phyloP scores from a whole-genome alignment of 2,113 vertebrate species.

The Bolborhynchus lineola region DNA sequence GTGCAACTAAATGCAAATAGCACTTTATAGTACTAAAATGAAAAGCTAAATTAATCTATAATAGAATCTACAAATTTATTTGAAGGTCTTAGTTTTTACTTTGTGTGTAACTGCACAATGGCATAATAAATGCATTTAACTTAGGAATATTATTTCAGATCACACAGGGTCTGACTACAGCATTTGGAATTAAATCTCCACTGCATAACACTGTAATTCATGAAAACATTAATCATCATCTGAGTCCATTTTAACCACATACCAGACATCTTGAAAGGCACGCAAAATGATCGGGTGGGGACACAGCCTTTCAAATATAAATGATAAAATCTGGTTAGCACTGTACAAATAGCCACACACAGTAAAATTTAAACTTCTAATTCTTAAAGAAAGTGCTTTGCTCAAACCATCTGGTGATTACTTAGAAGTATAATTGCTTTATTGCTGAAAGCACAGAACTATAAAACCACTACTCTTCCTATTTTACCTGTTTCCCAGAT shows the following conservation, averaged over 20 bases:
- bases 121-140: neutral
- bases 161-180: neutral
- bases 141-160: neutral
- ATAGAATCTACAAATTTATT: neutral
- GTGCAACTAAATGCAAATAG: neutral
- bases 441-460: neutral
- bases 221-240: neutral
- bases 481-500: neutral
- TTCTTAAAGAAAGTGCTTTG: neutral
- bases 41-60: neutral
- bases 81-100: neutral
- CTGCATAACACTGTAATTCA: neutral
- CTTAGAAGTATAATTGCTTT: neutral
- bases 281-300: neutral
- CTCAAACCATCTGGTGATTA: neutral
- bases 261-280: neutral
- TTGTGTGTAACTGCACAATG: neutral
- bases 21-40: neutral
- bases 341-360: neutral
- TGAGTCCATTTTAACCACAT: neutral
- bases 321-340: neutral
- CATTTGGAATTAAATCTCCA: neutral
- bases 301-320: neutral
- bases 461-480: neutral
- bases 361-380: neutral